These are phyloP conservation scores for Bombus terrestris DNA, from an alignment of 1,140 invertebrate genomes.

Conservation along the genomic window DNA sequence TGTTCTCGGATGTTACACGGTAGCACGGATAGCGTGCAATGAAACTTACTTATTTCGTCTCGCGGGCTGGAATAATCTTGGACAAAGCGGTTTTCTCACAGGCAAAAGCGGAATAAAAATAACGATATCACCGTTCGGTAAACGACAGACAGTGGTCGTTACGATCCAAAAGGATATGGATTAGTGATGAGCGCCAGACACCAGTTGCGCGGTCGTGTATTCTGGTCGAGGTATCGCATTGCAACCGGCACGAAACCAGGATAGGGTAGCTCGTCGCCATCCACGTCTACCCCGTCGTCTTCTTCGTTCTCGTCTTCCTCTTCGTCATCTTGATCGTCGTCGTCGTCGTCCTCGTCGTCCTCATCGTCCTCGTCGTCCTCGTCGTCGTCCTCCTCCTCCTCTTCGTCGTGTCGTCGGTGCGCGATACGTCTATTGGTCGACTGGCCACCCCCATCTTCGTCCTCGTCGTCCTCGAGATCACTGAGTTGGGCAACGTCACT, in stretches of 20 bases:
- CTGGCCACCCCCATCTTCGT: constrained; percentile 81
- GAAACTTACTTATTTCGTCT: constrained; percentile 12
- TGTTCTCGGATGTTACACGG: background rate
- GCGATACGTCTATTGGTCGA: constrained; percentile 17
- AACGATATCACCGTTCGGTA: constrained; percentile 23
- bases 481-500: constrained; percentile 80
- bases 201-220: constrained; percentile 92
- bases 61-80: background rate
- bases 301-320: constrained; percentile 82
- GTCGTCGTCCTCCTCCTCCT: constrained; percentile 82
- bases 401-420: constrained; percentile 69
- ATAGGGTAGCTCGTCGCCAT: constrained; percentile 88
- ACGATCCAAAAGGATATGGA: constrained; percentile 96
- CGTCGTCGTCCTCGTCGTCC: constrained; percentile 77
- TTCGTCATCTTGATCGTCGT: constrained; percentile 83
- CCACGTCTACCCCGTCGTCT: constrained; percentile 83
- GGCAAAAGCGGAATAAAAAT: background rate
- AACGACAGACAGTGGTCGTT: background rate
- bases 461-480: constrained; percentile 84
- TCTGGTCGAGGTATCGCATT: constrained; percentile 93
- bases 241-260: constrained; percentile 93
- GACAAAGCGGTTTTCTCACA: background rate
- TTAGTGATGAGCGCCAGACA: constrained; percentile 97
- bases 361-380: constrained; percentile 80
- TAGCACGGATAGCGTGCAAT: background rate